Conservation (phyloP, 2,888 invertebrate species). For the Lottia scabra region DNA sequence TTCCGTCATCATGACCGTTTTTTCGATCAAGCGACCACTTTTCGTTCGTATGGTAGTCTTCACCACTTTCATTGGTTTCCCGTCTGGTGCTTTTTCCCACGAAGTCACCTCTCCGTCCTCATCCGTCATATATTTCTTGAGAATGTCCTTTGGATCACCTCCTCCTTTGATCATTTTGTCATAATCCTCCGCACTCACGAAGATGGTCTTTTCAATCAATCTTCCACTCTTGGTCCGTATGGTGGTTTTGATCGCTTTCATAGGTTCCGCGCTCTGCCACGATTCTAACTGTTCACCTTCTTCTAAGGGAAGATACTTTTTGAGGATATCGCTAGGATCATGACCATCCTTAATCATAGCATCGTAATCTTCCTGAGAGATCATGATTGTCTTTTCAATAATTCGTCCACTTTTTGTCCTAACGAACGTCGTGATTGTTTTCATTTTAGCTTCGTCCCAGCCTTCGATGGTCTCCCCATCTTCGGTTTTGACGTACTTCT, state of each 20-base stretch:
- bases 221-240: slow-evolving; percentile 67
- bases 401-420: slow-evolving; percentile 67
- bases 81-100: slow-evolving; percentile 60
- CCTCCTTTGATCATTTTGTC: slow-evolving; percentile 61
- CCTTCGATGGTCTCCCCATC: slow-evolving; percentile 63
- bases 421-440: slow-evolving; percentile 64
- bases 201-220: slow-evolving; percentile 65
- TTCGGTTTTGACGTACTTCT: slow-evolving; percentile 58
- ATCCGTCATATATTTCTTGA: slow-evolving; percentile 62
- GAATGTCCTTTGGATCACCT: slow-evolving; percentile 56
- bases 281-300: slow-evolving; percentile 63
- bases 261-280: slow-evolving; percentile 64
- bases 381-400: slow-evolving; percentile 65
- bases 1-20: slow-evolving; percentile 62
- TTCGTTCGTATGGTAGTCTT: slow-evolving; percentile 64
- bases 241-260: slow-evolving; percentile 64
- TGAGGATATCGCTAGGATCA: slow-evolving; percentile 59
- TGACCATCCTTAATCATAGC: slow-evolving; percentile 60
- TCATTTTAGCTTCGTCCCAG: slow-evolving; percentile 67
- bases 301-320: slow-evolving; percentile 62
- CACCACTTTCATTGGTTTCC: slow-evolving; percentile 62
- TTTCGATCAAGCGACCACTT: slow-evolving; percentile 67
- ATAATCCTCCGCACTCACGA: slow-evolving; percentile 66
- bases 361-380: slow-evolving; percentile 66
- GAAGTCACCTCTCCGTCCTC: slow-evolving; percentile 60